A percentile compares a stretch with the other conserved stretches of the same genome.
Conservation (phyloP, 2,888 invertebrate species). For the Caenorhabditis sp. region DNA sequence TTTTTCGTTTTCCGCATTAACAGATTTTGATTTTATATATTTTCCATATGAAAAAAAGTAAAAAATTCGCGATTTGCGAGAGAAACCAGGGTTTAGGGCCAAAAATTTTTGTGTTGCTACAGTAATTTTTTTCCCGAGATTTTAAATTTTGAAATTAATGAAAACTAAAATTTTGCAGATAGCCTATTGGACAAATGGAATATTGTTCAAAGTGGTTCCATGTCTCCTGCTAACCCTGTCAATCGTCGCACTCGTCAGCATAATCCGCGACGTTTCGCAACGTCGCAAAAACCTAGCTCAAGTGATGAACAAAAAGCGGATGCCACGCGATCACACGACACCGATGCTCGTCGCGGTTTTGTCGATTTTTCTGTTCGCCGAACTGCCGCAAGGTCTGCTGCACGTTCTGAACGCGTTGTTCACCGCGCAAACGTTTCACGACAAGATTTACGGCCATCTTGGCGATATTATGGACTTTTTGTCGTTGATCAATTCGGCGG, state of each 20-base stretch:
- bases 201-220: conserved; percentile 69
- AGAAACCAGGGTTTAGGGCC: too few relatives aligned
- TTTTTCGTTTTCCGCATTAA: too few relatives aligned
- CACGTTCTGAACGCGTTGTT: conserved; percentile 67
- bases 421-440: conserved; percentile 66
- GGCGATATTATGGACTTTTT: conserved; percentile 69
- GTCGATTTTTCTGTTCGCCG: conserved; percentile 67
- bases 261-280: conserved; percentile 66
- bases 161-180: too few relatives aligned
- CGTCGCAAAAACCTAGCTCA: conserved; percentile 63
- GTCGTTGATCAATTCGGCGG: conserved; percentile 66
- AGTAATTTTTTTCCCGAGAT: too few relatives aligned
- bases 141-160: too few relatives aligned
- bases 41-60: too few relatives aligned
- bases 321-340: conserved; percentile 70
- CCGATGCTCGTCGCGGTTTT: conserved; percentile 70
- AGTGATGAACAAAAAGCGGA: conserved; percentile 68
- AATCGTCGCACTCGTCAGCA: conserved; percentile 66
- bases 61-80: too few relatives aligned
- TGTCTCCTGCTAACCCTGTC: conserved; percentile 67
- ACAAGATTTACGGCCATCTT: conserved; percentile 60
- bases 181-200: conserved; percentile 69
- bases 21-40: too few relatives aligned
- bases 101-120: too few relatives aligned
- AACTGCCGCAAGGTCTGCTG: conserved; percentile 67